Conservation (phyloP, 2,113 vertebrate species). For the Stomatorhinus ivindoensis region DNA sequence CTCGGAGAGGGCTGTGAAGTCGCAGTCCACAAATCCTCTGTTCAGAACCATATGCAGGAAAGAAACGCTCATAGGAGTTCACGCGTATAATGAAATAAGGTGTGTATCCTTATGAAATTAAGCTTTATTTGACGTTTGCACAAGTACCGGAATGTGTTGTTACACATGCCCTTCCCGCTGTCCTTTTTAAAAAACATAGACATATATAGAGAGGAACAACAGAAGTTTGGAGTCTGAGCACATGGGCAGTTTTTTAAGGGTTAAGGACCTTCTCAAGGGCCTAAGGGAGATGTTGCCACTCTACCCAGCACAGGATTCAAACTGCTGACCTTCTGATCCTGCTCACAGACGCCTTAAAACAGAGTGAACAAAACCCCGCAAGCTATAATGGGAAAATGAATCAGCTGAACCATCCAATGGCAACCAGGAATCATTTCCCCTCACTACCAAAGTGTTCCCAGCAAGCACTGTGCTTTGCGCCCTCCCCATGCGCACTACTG, state of each 20-base stretch:
- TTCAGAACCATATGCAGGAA: background rate
- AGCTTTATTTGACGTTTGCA: background rate
- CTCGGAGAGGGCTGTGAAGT: background rate
- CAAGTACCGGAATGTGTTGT: background rate
- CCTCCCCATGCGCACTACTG: background rate
- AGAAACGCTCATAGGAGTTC: background rate
- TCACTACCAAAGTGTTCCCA: background rate
- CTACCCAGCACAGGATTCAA: background rate
- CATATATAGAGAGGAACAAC: background rate
- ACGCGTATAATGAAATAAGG: background rate
- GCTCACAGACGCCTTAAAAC: background rate
- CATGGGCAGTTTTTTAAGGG: background rate
- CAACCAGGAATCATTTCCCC: background rate
- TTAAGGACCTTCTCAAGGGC: background rate
- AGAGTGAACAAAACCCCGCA: background rate
- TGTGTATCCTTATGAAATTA: background rate
- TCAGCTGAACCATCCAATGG: background rate
- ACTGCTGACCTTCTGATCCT: background rate
- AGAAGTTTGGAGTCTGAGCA: background rate
- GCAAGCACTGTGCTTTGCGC: background rate
- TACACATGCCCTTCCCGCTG: background rate
- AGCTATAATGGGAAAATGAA: background rate
- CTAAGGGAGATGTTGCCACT: background rate
- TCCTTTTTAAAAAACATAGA: background rate
- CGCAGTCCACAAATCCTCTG: background rate